Evolutionary conservation across 2,797 vertebrate genomes (phyloP), one percentile per base, ranked within the genome.

Genomic region (Todus mexicanus): DNA sequence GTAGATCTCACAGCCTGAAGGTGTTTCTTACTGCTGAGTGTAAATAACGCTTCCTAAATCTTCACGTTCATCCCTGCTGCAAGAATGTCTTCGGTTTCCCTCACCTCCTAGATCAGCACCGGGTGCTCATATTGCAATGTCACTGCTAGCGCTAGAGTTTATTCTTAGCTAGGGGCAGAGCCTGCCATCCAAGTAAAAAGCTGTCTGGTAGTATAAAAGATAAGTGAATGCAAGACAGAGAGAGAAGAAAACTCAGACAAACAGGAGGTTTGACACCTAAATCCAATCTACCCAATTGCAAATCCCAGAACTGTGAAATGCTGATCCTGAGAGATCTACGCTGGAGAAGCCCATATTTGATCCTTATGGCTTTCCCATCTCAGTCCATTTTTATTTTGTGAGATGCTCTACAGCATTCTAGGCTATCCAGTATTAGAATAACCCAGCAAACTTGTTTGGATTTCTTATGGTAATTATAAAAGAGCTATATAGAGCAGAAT

Each of bases 91-190:
- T 75, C 54, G 69, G 84, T 93, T 93, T 93, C 94, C 71, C 63
- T 87, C 92, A 45, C 45, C 88, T 54, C 42, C 40, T 22, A 43
- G 22, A 43, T 42, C 54, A 84, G 72, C 84, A 47, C 56, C 20
- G 7, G 47, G 37, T 74, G 78, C 87, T 95, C 80, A 37, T 26
- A 37, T 51, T 78, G 59, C 64, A n/a, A 7, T 10, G 8, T 12
- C 69, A 33, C 59, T 40, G 47, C 54, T 23, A 26, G 45, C 0
- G 0, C 1, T 19, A 33, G 19, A 17, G 27, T 66, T 71, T 85
- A 85, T 92, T 87, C 83, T 93, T 51, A 94, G 78, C 54, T 20
- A 33, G 38, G 38, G 57, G 20, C 72, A 77, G 25, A 81, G 40
- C n/a, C 56, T 81, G 45, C 35, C 43, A 40, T 13, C 33, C 57